Evolutionary conservation across 1,140 invertebrate genomes (phyloP).

Genomic region (Sycophaga agraensis): DNA sequence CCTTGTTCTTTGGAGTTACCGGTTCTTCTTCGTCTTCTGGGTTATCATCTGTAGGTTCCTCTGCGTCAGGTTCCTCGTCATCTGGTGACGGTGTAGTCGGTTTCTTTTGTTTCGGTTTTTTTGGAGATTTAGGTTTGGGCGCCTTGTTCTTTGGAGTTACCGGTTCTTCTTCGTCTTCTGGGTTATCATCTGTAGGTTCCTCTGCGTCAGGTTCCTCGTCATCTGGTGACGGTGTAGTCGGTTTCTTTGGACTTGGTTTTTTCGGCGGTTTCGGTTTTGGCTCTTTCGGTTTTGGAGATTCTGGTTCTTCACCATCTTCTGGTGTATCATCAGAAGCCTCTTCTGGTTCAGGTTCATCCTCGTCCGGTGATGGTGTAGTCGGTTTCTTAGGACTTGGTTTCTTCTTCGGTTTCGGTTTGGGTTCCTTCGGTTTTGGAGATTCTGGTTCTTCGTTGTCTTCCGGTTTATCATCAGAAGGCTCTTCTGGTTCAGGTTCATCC

Average conservation of each 20-base stretch:
- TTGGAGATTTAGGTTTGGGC: not conserved
- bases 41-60: not conserved
- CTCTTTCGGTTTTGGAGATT: not conserved
- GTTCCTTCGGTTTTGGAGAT: not conserved
- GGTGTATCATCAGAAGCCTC: not conserved
- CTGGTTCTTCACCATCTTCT: not conserved
- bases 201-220: not conserved
- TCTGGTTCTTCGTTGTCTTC: not conserved
- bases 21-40: not conserved
- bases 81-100: not conserved
- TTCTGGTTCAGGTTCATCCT: not conserved
- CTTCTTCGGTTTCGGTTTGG: not conserved
- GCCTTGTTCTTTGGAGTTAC: not conserved
- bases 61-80: not conserved
- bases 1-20: not conserved
- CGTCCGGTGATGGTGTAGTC: not conserved
- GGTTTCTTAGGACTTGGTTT: not conserved
- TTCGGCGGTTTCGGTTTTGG: not conserved
- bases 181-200: not conserved
- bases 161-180: too few species aligned
- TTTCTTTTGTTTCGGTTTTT: slow-evolving; percentile 6
- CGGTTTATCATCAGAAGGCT: not conserved
- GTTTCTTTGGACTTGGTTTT: not conserved
- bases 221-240: not conserved
- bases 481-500: not conserved